phyloP scores from a whole-genome alignment of 53 echinoderm and acorn worm genomes.

The Pentamera pediparva region DNA sequence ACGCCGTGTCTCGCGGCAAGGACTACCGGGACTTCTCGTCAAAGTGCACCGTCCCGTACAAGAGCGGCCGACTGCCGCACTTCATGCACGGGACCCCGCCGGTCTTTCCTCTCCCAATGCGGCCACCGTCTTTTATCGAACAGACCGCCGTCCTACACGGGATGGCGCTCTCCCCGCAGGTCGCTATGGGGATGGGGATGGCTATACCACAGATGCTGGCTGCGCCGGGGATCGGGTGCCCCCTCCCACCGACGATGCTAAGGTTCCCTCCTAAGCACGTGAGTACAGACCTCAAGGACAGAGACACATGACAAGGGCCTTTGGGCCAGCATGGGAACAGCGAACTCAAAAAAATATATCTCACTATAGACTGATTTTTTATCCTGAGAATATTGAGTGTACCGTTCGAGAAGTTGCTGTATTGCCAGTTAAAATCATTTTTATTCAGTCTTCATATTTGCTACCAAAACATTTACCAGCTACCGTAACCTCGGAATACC shows the following conservation, averaged over 20 bases:
- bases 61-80: conserved; percentile 15
- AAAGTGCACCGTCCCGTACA: conserved; percentile 11
- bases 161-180: not conserved
- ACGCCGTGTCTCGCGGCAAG: not conserved
- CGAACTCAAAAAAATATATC: no score
- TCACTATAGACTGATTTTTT: no score
- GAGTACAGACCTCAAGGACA: conserved; percentile 26
- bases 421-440: no score
- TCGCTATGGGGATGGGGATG: conserved; percentile 20
- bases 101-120: conserved; percentile 74
- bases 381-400: no score
- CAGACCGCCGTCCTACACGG: not conserved
- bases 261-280: conserved; percentile 29
- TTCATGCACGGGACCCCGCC: conserved; percentile 51
- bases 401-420: no score
- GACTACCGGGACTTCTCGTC: conserved; percentile 3
- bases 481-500: no score
- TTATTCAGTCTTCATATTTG: no score
- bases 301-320: conserved; percentile 27
- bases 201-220: conserved; percentile 4
- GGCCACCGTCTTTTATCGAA: conserved; percentile 64
- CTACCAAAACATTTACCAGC: no score
- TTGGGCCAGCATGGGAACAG: no score
- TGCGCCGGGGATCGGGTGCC: conserved; percentile 16
- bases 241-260: conserved; percentile 24